Conservation (phyloP, 2,797 vertebrate genomes). For the Furcifer pardalis region DNA sequence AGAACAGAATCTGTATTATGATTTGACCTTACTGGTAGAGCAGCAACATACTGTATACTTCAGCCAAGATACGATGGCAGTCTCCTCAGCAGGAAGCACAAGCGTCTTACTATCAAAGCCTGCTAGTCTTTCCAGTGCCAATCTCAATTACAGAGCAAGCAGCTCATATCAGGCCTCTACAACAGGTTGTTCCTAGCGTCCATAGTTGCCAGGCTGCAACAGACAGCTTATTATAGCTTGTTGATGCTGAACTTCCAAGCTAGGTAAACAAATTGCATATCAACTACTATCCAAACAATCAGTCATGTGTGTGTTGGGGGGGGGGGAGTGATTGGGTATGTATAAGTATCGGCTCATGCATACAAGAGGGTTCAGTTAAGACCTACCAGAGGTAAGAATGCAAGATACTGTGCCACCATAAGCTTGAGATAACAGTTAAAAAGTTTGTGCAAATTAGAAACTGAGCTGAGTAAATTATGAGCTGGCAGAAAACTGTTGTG, state of each 20-base stretch:
- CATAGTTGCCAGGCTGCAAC: background rate
- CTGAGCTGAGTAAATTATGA: background rate
- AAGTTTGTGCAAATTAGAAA: constrained; percentile 39
- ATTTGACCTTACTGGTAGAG: background rate
- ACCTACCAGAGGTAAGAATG: background rate
- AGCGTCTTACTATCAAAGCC: constrained; percentile 50
- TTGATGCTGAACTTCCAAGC: background rate
- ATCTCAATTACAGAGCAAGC: constrained; percentile 32
- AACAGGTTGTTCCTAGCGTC: background rate
- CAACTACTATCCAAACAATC: background rate
- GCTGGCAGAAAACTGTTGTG: constrained; percentile 41
- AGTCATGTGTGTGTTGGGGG: background rate
- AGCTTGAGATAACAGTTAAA: constrained; percentile 53
- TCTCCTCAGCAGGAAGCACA: constrained; percentile 18
- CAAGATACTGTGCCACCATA: constrained; percentile 61
- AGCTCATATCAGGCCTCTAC: background rate
- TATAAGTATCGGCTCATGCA: background rate
- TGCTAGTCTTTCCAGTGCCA: constrained; percentile 42
- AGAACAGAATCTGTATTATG: background rate
- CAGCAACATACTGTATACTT: background rate
- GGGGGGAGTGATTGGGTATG: fast-evolving
- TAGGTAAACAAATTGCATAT: background rate
- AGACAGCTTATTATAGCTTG: background rate
- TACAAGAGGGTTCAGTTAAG: background rate
- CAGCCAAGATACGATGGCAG: fast-evolving